A percentile compares a stretch with the other conserved stretches of the same genome.
Evolutionary conservation across 2,888 invertebrate genomes (phyloP).

Genomic region (Tryphoninae sp.): DNA sequence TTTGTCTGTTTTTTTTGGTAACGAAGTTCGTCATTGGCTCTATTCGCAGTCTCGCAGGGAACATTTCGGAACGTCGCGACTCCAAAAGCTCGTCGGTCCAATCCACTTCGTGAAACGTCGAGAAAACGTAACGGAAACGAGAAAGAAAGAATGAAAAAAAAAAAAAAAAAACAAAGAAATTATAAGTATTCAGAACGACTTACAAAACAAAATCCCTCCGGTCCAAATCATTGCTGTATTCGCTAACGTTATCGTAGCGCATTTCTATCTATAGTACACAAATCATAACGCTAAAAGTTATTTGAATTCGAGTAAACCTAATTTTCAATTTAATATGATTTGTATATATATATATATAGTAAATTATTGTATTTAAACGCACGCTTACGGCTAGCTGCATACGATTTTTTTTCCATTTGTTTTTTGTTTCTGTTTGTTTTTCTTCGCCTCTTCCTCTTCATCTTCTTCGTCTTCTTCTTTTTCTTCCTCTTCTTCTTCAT

Average conservation of each 20-base stretch:
- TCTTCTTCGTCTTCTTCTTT: slow-evolving; percentile 57
- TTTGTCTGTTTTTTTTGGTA: slow-evolving; percentile 30
- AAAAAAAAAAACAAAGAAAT: slow-evolving; percentile 50
- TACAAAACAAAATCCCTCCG: slow-evolving; percentile 53
- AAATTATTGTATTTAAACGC: slow-evolving; percentile 76
- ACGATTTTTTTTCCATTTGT: slow-evolving; percentile 57
- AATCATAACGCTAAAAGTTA: slow-evolving; percentile 77
- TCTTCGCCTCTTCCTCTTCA: slow-evolving; percentile 30
- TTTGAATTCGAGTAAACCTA: slow-evolving; percentile 73
- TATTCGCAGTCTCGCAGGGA: slow-evolving; percentile 28
- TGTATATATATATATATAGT: slow-evolving; percentile 68
- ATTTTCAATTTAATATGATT: slow-evolving; percentile 66
- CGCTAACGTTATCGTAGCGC: slow-evolving; percentile 70
- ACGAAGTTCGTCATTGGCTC: slow-evolving; percentile 24
- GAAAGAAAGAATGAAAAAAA: slow-evolving; percentile 47
- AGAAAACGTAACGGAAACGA: not conserved
- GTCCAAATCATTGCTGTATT: slow-evolving; percentile 74
- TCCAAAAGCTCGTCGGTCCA: not conserved
- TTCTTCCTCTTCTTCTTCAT: slow-evolving; percentile 62
- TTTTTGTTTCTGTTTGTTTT: slow-evolving; percentile 46
- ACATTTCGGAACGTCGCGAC: too few relatives aligned
- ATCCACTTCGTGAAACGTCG: not conserved
- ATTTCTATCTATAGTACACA: slow-evolving; percentile 75
- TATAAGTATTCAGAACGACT: slow-evolving; percentile 5
- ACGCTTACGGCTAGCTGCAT: slow-evolving; percentile 76